Evolutionary conservation across 2,113 vertebrate genomes (phyloP).

Genomic region (Lonchura striata): DNA sequence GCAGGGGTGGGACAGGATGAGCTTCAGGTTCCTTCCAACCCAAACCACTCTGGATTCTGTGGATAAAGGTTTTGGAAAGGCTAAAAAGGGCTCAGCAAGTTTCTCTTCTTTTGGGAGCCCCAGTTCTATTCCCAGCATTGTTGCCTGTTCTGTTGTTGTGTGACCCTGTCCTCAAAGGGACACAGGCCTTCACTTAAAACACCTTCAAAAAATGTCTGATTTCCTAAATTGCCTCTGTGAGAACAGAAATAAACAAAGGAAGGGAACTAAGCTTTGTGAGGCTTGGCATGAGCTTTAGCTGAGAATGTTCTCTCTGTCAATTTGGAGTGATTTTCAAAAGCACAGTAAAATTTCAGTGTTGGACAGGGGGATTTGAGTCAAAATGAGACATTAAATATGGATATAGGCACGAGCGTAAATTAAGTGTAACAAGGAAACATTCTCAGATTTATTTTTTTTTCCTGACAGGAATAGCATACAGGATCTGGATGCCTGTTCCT

Average conservation of each 20-base stretch:
- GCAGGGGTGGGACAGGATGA: background rate
- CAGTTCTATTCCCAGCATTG: rapidly evolving
- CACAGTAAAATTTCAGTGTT: background rate
- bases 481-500: background rate
- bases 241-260: background rate
- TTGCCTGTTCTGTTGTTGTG: background rate
- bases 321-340: background rate
- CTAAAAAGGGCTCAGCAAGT: rapidly evolving
- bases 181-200: background rate
- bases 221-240: background rate
- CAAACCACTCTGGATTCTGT: background rate
- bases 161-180: background rate
- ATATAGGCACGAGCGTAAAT: background rate
- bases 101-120: background rate
- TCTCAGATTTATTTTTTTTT: background rate
- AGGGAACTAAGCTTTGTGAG: background rate
- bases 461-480: background rate
- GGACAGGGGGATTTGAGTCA: background rate
- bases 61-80: background rate
- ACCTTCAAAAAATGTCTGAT: background rate
- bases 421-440: background rate
- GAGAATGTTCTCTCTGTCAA: background rate
- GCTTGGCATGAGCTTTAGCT: background rate
- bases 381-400: background rate
- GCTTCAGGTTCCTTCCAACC: background rate